Conservation (phyloP, 2,888 invertebrate genomes). For the Drosophila differens region DNA sequence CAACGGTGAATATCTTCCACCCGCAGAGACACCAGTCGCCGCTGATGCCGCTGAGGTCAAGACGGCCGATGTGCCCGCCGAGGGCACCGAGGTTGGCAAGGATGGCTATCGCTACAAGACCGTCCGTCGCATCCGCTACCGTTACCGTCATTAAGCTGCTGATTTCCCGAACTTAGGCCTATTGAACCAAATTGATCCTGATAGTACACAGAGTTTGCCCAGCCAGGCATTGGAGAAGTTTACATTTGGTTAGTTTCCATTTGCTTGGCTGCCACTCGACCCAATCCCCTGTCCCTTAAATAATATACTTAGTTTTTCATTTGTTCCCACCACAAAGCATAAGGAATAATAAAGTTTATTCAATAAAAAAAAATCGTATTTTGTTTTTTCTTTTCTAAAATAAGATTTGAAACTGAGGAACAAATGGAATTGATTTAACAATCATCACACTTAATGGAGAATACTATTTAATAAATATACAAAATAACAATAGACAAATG, state of each 20-base stretch:
- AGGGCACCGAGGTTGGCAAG: slow-evolving; percentile 79
- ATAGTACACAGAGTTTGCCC: slow-evolving; percentile 59
- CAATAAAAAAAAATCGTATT: slow-evolving; percentile 6
- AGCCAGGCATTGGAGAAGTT: slow-evolving; percentile 19
- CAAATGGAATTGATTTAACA: not conserved
- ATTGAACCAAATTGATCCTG: slow-evolving; percentile 81
- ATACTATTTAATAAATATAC: not conserved
- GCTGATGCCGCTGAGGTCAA: slow-evolving; percentile 50
- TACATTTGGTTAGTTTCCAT: slow-evolving; percentile 17
- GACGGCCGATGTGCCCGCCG: slow-evolving; percentile 51
- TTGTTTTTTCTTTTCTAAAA: not conserved
- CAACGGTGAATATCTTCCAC: slow-evolving; percentile 80
- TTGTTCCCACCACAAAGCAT: slow-evolving; percentile 54
- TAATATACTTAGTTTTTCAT: slow-evolving; percentile 28
- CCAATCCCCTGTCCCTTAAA: slow-evolving; percentile 28
- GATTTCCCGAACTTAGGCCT: slow-evolving; percentile 48
- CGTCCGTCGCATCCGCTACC: slow-evolving; percentile 80
- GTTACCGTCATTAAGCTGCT: slow-evolving; percentile 77
- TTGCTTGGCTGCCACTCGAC: slow-evolving; percentile 18
- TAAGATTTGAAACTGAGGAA: not conserved
- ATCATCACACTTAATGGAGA: not conserved
- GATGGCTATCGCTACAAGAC: slow-evolving; percentile 84
- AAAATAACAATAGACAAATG: not conserved
- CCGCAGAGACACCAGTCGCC: slow-evolving; percentile 58
- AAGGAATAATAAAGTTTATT: slow-evolving; percentile 76